These are phyloP conservation scores for Lycophotia porphyrea DNA, from an alignment of 2,888 invertebrate genomes.

Conservation along the genomic window DNA sequence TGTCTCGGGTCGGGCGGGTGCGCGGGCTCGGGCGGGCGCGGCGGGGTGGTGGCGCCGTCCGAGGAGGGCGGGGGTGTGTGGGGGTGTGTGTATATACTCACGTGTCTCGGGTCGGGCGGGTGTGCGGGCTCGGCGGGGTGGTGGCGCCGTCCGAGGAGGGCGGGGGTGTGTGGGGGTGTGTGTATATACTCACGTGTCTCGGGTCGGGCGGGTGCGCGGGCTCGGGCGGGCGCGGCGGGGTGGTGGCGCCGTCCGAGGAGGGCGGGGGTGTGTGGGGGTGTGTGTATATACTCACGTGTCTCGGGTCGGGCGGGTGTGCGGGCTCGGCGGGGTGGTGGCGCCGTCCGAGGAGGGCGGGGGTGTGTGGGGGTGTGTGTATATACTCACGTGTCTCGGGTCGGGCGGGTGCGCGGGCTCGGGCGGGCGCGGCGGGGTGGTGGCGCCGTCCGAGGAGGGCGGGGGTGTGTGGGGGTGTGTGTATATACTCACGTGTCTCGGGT, in stretches of 20 bases:
- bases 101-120: constrained; percentile 1
- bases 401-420: constrained; percentile 23
- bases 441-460: neutral
- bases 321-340: constrained; percentile 63
- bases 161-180: neutral
- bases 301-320: constrained; percentile 47
- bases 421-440: neutral
- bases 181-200: neutral
- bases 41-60: neutral
- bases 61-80: too few species aligned
- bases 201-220: constrained; percentile 1
- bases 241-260: too few species aligned
- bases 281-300: constrained; percentile 27
- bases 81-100: constrained; percentile 3
- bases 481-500: constrained; percentile 11
- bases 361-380: constrained; percentile 38
- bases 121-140: neutral
- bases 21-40: neutral
- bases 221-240: neutral
- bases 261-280: neutral
- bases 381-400: constrained; percentile 1
- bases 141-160: neutral
- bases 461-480: neutral
- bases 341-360: constrained; percentile 27
- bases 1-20: constrained; percentile 1